Evolutionary conservation across 2,888 invertebrate species (phyloP).

Genomic region (Troides aeacus): DNA sequence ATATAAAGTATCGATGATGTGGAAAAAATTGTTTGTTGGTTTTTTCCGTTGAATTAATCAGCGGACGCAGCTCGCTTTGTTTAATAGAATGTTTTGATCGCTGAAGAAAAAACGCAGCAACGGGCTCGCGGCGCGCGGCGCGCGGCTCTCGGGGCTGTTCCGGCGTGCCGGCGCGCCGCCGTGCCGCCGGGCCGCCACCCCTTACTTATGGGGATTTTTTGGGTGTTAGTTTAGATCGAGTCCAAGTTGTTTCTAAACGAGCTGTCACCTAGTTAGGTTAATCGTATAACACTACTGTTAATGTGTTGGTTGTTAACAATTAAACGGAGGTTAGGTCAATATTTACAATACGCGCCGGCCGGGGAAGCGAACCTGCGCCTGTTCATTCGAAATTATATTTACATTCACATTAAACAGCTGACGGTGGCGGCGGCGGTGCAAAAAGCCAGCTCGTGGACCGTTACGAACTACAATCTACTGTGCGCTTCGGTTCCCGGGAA

Average conservation of each 20-base stretch:
- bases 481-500: slow-evolving; percentile 61
- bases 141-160: no score
- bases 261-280: no score
- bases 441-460: slow-evolving; percentile 60
- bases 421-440: slow-evolving; percentile 44
- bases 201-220: no score
- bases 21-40: slow-evolving; percentile 37
- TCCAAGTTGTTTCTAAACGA: no score
- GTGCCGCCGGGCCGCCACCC: no score
- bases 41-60: slow-evolving; percentile 30
- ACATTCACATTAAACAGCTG: slow-evolving; percentile 48
- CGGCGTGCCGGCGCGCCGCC: no score
- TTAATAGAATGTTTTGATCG: slow-evolving; percentile 28
- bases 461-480: slow-evolving; percentile 74
- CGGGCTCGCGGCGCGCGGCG: background rate
- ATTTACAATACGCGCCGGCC: no score
- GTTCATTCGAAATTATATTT: background rate
- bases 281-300: no score
- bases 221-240: no score
- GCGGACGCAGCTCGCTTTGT: slow-evolving; percentile 25
- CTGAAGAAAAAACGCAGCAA: slow-evolving; percentile 23
- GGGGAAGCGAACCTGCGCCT: no score
- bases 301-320: no score
- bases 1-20: slow-evolving; percentile 42
- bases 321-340: no score